A percentile compares a stretch with the other conserved stretches of the same genome.
phyloP scores from a whole-genome alignment of 1,140 invertebrate genomes.

The Drosophila trapezifrons region DNA sequence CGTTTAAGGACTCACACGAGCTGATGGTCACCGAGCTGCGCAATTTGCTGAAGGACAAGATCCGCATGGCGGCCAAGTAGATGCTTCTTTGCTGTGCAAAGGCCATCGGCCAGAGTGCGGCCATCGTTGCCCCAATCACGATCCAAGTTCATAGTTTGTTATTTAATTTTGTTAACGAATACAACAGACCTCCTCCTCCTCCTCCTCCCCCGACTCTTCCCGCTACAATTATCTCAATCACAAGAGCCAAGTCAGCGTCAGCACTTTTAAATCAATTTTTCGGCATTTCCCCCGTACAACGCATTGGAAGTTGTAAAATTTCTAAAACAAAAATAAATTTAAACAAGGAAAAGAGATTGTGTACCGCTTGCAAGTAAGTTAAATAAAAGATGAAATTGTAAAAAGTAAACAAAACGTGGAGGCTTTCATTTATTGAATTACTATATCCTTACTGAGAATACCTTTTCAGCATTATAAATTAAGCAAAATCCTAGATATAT shows the following conservation, averaged over 20 bases:
- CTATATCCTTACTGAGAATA: no score
- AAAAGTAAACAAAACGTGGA: not conserved
- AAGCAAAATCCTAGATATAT: not conserved
- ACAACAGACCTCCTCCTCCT: slow-evolving; percentile 12
- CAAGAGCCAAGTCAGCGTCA: slow-evolving; percentile 15
- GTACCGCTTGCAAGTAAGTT: slow-evolving; percentile 48
- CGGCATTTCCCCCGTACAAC: slow-evolving; percentile 61
- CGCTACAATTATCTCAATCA: slow-evolving; percentile 23
- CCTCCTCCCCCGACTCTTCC: slow-evolving; percentile 1
- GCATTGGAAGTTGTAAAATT: slow-evolving; percentile 54
- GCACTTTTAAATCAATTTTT: slow-evolving; percentile 38
- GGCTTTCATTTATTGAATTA: no score
- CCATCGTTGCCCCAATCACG: slow-evolving; percentile 23
- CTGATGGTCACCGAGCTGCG: slow-evolving; percentile 78
- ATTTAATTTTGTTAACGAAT: slow-evolving; percentile 75
- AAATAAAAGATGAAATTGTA: slow-evolving; percentile 65
- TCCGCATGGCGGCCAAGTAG: slow-evolving; percentile 78
- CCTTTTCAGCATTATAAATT: no score
- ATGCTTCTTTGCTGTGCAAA: slow-evolving; percentile 68
- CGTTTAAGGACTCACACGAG: slow-evolving; percentile 81
- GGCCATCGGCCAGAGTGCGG: slow-evolving; percentile 19
- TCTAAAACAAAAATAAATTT: slow-evolving; percentile 33
- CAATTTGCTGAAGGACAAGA: slow-evolving; percentile 82
- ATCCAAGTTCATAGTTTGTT: slow-evolving; percentile 66
- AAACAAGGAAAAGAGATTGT: slow-evolving; percentile 25